Conservation (phyloP, 2,888 invertebrate genomes). For the Anticlea derivata region DNA sequence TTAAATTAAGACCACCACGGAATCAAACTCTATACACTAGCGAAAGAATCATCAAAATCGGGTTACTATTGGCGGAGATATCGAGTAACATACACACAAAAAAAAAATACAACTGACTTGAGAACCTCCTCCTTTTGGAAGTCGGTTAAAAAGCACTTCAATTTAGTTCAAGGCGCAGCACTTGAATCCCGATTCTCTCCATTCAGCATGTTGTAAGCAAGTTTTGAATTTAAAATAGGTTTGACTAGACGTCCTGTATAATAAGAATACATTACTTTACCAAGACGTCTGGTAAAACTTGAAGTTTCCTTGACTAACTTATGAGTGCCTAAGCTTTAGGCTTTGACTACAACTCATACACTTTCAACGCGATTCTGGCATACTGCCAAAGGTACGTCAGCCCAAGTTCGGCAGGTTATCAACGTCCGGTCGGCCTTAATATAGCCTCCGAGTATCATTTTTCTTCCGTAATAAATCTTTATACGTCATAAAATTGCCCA, state of each 20-base stretch:
- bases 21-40: too few relatives aligned
- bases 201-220: conserved; percentile 31
- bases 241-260: too few relatives aligned
- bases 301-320: neutral
- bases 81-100: too few relatives aligned
- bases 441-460: conserved; percentile 59
- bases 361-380: conserved; percentile 50
- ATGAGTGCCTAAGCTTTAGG: neutral
- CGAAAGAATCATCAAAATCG: too few relatives aligned
- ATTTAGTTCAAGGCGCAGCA: conserved; percentile 51
- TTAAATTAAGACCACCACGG: too few relatives aligned
- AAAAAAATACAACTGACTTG: too few relatives aligned
- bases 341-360: conserved; percentile 28
- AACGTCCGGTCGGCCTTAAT: conserved; percentile 69
- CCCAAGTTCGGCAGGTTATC: conserved; percentile 71
- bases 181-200: conserved; percentile 37
- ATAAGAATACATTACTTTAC: neutral
- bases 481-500: conserved; percentile 60
- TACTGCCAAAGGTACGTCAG: conserved; percentile 54
- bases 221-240: neutral
- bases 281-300: neutral
- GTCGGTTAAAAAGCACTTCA: conserved; percentile 37
- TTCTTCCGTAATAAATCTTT: conserved; percentile 67
- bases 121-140: too few relatives aligned
- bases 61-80: too few relatives aligned